Evolutionary conservation across 1,140 invertebrate genomes (phyloP).

Genomic region (Druon quercuslanigerum): DNA sequence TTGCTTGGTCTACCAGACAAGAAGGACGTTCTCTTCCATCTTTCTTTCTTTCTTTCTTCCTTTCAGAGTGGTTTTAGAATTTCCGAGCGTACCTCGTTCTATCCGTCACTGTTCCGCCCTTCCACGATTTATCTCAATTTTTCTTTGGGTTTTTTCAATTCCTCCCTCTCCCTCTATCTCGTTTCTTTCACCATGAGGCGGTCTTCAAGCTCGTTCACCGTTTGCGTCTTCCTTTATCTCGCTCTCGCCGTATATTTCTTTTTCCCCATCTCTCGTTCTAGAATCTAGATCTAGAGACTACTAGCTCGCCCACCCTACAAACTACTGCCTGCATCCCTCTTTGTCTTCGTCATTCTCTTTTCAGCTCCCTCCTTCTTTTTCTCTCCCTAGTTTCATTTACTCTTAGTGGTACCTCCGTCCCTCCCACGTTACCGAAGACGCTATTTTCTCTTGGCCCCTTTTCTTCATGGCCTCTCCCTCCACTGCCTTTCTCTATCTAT

Average conservation of each 20-base stretch:
- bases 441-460: slow-evolving; percentile 31
- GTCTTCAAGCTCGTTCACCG: slow-evolving; percentile 31
- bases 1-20: not conserved
- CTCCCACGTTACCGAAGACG: slow-evolving; percentile 39
- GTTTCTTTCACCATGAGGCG: slow-evolving; percentile 39
- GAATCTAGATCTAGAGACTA: not conserved
- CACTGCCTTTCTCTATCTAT: slow-evolving; percentile 38
- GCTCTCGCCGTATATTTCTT: slow-evolving; percentile 35
- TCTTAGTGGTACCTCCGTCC: slow-evolving; percentile 44
- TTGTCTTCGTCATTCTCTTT: slow-evolving; percentile 44
- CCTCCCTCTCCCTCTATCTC: slow-evolving; percentile 51
- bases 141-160: slow-evolving; percentile 67
- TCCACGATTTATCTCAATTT: slow-evolving; percentile 68
- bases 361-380: slow-evolving; percentile 48
- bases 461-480: slow-evolving; percentile 33
- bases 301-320: not conserved
- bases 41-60: slow-evolving; percentile 38
- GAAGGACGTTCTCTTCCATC: slow-evolving; percentile 40
- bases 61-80: slow-evolving; percentile 1
- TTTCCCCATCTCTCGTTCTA: slow-evolving; percentile 34
- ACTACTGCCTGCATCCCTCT: slow-evolving; percentile 39
- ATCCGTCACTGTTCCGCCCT: slow-evolving; percentile 43
- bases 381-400: slow-evolving; percentile 38
- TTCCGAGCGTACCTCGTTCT: slow-evolving; percentile 29
- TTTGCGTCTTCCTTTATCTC: slow-evolving; percentile 35